Conservation (phyloP, 2,113 vertebrate species). For the Mormyrus iriodes region DNA sequence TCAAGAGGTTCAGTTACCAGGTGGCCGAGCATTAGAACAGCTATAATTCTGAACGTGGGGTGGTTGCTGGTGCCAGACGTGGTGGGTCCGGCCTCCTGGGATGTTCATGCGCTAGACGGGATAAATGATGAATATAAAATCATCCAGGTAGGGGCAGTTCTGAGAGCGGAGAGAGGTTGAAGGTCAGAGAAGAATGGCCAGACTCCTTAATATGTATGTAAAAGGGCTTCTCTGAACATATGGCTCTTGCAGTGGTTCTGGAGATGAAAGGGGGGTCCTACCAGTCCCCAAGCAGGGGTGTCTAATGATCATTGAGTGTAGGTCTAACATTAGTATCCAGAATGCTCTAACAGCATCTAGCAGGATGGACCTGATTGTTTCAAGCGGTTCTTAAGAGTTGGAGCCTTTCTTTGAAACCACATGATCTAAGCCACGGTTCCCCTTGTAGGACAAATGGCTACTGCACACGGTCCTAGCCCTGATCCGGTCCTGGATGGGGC, state of each 20-base stretch:
- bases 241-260: neutral
- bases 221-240: neutral
- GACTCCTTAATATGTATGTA: too few relatives aligned
- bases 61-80: too few relatives aligned
- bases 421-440: neutral
- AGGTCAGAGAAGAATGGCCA: too few relatives aligned
- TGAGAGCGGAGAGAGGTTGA: neutral
- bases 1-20: too few relatives aligned
- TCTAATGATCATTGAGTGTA: neutral
- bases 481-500: conserved; percentile 38
- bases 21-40: too few relatives aligned
- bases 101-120: too few relatives aligned
- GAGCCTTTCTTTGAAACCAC: neutral
- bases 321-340: neutral
- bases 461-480: conserved; percentile 35
- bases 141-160: neutral
- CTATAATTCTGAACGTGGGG: too few relatives aligned
- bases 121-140: neutral
- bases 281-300: neutral
- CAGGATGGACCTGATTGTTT: neutral
- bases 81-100: too few relatives aligned
- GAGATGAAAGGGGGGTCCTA: neutral
- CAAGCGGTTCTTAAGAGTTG: neutral
- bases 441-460: conserved; percentile 41
- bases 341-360: neutral